phyloP scores from a whole-genome alignment of 2,113 vertebrate genomes.

The Spermophilus dauricus region DNA sequence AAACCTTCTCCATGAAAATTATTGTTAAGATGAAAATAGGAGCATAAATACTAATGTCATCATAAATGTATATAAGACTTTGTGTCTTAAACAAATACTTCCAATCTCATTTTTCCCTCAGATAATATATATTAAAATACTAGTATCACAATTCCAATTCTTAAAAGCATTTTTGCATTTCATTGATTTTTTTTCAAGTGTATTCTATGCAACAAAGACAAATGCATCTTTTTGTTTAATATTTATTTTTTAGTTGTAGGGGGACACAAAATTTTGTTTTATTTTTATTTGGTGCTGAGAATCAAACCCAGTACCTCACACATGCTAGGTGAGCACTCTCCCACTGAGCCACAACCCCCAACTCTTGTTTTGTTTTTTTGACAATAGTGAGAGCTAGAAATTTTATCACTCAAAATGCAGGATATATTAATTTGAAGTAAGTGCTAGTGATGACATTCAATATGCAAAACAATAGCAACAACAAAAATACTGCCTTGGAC shows the following conservation, averaged over 20 bases:
- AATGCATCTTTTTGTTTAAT: background rate
- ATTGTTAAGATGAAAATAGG: background rate
- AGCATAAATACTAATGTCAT: background rate
- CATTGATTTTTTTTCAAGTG: background rate
- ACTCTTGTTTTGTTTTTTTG: background rate
- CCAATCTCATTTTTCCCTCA: background rate
- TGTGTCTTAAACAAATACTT: background rate
- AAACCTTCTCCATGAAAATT: background rate
- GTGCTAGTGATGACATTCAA: background rate
- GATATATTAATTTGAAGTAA: slow-evolving; percentile 12
- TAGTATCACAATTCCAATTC: background rate
- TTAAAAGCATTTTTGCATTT: background rate
- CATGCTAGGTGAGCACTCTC: too few relatives aligned
- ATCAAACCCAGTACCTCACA: too few relatives aligned
- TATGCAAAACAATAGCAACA: background rate
- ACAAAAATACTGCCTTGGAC: background rate
- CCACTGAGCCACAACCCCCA: too few relatives aligned
- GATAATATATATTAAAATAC: background rate
- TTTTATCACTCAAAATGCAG: background rate
- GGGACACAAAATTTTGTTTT: too few relatives aligned
- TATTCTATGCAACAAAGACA: background rate
- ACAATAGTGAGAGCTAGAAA: background rate
- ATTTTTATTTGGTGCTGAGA: too few relatives aligned
- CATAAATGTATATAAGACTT: background rate
- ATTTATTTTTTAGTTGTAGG: too few relatives aligned